Conservation (phyloP, 2,113 vertebrate genomes). For the Recurvirostra avosetta region DNA sequence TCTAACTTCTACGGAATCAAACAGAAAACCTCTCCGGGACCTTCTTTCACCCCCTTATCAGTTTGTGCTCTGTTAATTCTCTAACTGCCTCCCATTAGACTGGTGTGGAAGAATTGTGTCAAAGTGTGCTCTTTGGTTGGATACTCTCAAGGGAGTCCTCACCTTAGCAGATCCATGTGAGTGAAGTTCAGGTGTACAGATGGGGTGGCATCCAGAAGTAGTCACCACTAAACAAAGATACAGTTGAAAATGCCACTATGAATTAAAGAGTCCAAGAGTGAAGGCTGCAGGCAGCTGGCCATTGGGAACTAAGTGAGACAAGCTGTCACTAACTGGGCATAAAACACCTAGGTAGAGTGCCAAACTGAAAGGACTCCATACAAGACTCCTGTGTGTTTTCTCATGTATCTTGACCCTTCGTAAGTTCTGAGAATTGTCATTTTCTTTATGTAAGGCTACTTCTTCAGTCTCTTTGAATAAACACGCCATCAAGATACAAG, state of each 20-base stretch:
- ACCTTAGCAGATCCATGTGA: not conserved
- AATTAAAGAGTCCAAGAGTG: not conserved
- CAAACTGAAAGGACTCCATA: not conserved
- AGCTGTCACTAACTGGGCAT: not conserved
- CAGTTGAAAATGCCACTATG: not conserved
- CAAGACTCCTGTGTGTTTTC: not conserved
- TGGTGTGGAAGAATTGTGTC: not conserved
- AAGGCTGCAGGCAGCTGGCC: not conserved
- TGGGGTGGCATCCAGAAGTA: rapidly evolving
- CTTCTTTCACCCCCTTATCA: not conserved
- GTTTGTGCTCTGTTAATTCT: not conserved
- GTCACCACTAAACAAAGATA: not conserved
- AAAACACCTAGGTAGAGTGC: not conserved
- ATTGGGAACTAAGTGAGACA: not conserved
- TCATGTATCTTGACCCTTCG: not conserved
- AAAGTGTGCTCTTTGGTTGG: not conserved
- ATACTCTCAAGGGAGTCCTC: not conserved
- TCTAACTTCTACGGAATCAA: not conserved
- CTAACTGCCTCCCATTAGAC: not conserved
- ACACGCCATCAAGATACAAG: not conserved
- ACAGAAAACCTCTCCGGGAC: not conserved
- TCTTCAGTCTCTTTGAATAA: not conserved
- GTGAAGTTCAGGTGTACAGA: not conserved
- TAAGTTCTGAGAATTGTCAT: not conserved
- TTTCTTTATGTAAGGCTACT: not conserved